A percentile compares a stretch with the other conserved stretches of the same genome.
These are phyloP conservation scores for Intellagama lesueurii DNA, from an alignment of 2,797 vertebrate genomes.

Conservation along the genomic window DNA sequence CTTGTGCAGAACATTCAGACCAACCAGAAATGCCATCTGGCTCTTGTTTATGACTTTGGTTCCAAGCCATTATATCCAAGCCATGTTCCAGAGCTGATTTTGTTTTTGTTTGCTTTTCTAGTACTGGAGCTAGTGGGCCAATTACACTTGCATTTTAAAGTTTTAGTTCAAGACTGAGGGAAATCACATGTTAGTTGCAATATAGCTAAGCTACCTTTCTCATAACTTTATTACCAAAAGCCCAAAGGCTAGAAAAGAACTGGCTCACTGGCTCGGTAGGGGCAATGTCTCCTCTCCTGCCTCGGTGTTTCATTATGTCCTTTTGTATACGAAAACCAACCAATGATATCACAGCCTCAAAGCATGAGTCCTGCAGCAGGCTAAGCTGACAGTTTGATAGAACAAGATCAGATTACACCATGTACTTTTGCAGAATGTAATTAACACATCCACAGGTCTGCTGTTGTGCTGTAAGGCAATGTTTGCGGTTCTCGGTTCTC, in stretches of 20 bases:
- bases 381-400: constrained; percentile 31
- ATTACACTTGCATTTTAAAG: background rate
- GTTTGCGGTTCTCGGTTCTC: constrained; percentile 33
- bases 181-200: background rate
- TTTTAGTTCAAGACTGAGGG: background rate
- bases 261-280: background rate
- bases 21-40: background rate
- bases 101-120: background rate
- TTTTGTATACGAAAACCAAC: background rate
- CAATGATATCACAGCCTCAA: background rate
- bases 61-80: background rate
- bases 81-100: background rate
- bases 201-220: background rate
- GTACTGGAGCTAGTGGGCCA: background rate
- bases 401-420: constrained; percentile 8
- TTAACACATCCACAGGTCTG: background rate
- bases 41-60: background rate
- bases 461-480: constrained; percentile 29
- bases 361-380: constrained; percentile 8
- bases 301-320: background rate
- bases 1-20: background rate
- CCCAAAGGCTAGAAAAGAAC: background rate
- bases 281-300: background rate
- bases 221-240: background rate
- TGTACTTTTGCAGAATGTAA: constrained; percentile 36